Conservation (phyloP, 1,140 invertebrate species). For the Leptestheria dahalacensis region DNA sequence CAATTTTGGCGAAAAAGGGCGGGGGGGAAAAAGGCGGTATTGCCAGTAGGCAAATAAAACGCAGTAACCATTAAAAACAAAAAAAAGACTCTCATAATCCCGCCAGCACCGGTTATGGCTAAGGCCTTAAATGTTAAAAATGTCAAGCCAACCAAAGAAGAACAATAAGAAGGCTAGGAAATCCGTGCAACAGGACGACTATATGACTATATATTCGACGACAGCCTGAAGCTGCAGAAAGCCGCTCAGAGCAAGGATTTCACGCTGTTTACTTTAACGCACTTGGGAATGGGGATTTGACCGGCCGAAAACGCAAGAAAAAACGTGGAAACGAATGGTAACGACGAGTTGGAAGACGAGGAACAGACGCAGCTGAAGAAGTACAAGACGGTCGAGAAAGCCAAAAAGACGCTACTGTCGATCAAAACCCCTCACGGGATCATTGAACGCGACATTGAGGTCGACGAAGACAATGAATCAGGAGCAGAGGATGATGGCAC, state of each 20-base stretch:
- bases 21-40: conserved; percentile 6
- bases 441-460: conserved; percentile 23
- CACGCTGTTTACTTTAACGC: background rate
- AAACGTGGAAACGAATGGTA: background rate
- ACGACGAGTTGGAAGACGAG: conserved; percentile 6
- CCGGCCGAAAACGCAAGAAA: background rate
- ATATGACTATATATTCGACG: background rate
- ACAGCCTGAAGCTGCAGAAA: background rate
- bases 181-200: background rate
- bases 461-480: conserved; percentile 28
- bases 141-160: background rate
- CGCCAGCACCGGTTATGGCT: background rate
- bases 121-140: background rate
- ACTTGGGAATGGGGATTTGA: background rate
- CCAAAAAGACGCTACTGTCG: conserved; percentile 37
- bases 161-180: background rate
- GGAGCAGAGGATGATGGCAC: conserved; percentile 22
- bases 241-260: background rate
- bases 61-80: conserved; percentile 11
- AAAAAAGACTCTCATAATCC: conserved; percentile 1
- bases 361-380: conserved; percentile 15
- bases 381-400: conserved; percentile 14
- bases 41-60: conserved; percentile 6
- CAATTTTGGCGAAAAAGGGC: conserved; percentile 9
- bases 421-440: conserved; percentile 44